These are phyloP conservation scores for Eretmochelys imbricata DNA, from an alignment of 2,113 vertebrate species.

Conservation along the genomic window DNA sequence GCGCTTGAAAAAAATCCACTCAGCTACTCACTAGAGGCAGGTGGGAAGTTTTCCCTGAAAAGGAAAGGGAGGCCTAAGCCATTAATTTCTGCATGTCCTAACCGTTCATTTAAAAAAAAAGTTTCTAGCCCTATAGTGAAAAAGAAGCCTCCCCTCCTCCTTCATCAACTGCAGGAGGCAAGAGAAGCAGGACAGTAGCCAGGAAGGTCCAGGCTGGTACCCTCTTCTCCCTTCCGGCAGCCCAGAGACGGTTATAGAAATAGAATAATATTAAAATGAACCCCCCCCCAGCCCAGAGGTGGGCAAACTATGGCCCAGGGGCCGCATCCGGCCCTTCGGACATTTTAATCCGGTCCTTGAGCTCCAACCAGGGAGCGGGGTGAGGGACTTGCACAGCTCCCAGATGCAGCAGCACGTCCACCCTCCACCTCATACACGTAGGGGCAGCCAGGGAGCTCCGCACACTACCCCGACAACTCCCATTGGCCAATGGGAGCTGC, in stretches of 20 bases:
- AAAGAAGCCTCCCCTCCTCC: not conserved
- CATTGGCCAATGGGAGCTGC: too few species aligned
- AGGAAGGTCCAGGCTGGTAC: not conserved
- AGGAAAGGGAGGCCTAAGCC: not conserved
- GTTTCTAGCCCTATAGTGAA: not conserved
- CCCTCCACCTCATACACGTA: too few species aligned
- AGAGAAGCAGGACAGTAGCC: not conserved
- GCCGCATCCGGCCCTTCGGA: too few species aligned
- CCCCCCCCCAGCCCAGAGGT: not conserved
- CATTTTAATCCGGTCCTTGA: too few species aligned
- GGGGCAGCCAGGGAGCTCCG: too few species aligned
- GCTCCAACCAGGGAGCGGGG: too few species aligned
- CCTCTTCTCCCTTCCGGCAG: not conserved
- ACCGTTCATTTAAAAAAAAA: not conserved
- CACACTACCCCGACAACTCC: too few species aligned
- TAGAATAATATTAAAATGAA: not conserved
- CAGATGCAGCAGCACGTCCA: too few species aligned
- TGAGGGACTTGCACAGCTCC: too few species aligned
- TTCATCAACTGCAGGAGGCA: not conserved
- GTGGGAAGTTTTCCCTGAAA: not conserved
- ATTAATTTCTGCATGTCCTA: not conserved
- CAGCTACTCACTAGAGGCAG: not conserved
- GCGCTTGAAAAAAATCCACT: not conserved
- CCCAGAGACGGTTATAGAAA: not conserved
- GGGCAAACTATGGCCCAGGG: too few species aligned